A percentile compares a stretch with the other conserved stretches of the same genome.
These are phyloP conservation scores for Drosophila azteca DNA, from an alignment of 1,140 invertebrate genomes.

Conservation along the genomic window DNA sequence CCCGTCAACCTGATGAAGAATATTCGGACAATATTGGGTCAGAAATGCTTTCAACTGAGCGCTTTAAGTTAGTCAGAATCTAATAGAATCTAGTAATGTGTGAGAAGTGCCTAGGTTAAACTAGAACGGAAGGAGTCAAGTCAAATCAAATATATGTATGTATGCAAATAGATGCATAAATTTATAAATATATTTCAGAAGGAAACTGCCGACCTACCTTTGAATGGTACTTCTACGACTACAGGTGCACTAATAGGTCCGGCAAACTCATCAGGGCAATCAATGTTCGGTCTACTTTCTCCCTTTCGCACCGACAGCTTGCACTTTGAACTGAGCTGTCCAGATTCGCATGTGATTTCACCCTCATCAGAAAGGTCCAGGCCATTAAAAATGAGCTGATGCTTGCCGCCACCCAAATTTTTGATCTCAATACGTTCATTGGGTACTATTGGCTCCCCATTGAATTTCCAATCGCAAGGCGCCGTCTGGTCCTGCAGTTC, in stretches of 20 bases:
- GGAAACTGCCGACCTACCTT: slow-evolving; percentile 86
- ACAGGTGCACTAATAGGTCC: slow-evolving; percentile 92
- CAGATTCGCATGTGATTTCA: slow-evolving; percentile 93
- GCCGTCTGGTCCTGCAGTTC: slow-evolving; percentile 98
- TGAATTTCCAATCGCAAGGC: slow-evolving; percentile 96
- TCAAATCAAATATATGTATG: not conserved
- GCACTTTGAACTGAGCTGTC: slow-evolving; percentile 91
- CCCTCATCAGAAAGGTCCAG: slow-evolving; percentile 92
- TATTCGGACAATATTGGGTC: too few relatives aligned
- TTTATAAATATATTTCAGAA: too few relatives aligned
- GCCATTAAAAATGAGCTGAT: slow-evolving; percentile 94
- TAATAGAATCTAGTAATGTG: too few relatives aligned
- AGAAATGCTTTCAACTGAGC: too few relatives aligned
- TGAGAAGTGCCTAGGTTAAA: not conserved
- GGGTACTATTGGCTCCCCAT: slow-evolving; percentile 92
- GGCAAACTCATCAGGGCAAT: slow-evolving; percentile 91
- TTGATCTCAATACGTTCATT: slow-evolving; percentile 93
- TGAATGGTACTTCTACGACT: slow-evolving; percentile 94
- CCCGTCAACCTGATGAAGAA: too few relatives aligned
- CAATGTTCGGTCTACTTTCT: slow-evolving; percentile 91
- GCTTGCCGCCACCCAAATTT: slow-evolving; percentile 95
- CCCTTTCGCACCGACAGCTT: slow-evolving; percentile 93
- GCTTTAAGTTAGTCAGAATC: too few relatives aligned
- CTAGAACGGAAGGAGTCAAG: not conserved
- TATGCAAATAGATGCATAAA: too few relatives aligned